A percentile compares a stretch with the other conserved stretches of the same genome.
Evolutionary conservation across 2,113 vertebrate genomes (phyloP).

Genomic region (Ctenodactylus gundi): DNA sequence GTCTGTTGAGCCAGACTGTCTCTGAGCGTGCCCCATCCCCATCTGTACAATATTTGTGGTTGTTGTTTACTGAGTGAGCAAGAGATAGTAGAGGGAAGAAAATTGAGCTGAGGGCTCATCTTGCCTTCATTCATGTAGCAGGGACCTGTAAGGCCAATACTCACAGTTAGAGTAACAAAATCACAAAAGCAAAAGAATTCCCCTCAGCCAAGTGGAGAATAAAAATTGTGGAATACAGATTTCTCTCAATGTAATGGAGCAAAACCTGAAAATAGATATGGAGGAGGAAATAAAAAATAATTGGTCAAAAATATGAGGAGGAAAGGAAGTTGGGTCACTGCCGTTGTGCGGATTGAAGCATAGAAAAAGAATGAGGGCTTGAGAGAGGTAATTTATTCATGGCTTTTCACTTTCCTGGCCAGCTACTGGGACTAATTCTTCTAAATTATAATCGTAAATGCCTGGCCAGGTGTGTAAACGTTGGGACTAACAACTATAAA

Average conservation of each 20-base stretch:
- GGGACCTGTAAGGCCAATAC: neutral
- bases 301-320: neutral
- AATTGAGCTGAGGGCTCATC: neutral
- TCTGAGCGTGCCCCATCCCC: neutral
- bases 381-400: neutral
- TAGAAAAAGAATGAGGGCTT: too few relatives aligned
- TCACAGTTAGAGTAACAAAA: neutral
- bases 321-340: neutral
- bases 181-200: neutral
- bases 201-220: neutral
- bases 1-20: neutral
- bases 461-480: neutral
- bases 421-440: neutral
- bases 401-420: neutral
- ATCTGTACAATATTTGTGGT: rapidly evolving
- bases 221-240: neutral
- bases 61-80: neutral
- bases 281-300: neutral
- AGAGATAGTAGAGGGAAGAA: neutral
- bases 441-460: neutral
- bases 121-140: neutral
- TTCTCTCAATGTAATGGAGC: neutral
- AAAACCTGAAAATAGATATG: neutral
- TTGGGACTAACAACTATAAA: neutral
- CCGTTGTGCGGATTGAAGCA: neutral